Base-by-base conservation (phyloP, 2,113 vertebrate genomes). In the Recurvirostra avosetta region DNA sequence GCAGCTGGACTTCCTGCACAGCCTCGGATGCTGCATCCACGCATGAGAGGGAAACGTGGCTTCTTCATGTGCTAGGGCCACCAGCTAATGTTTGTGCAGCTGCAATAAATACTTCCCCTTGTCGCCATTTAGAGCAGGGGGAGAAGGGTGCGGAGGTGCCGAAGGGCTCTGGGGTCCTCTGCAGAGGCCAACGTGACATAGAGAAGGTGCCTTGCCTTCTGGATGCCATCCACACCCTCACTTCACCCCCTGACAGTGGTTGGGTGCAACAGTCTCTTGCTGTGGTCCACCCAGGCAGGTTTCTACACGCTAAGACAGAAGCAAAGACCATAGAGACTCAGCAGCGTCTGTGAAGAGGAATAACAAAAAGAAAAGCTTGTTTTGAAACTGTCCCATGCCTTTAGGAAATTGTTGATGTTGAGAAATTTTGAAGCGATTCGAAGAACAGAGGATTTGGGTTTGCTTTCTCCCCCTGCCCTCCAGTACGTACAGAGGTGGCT, bases 401-500 rank as follows among this genome's bases (percentile, higher is more conserved):
- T 53, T 87, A 65, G 61, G 85, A 85, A 73, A 59, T 34, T 9
- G 29, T 4, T n/a, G 53, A 45, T 62, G 23, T 9, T 40, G 43
- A 36, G 63, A 73, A 34, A 32, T 65, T 21, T 22, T 27, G 36
- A 82, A 85, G 67, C 2, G 5, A 79, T 86, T 72, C 49, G 20
- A 30, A 30, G 62, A 75, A 15, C 59, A 55, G 52, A 56, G 53
- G 45, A 40, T 68, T 56, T 86, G 34, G 12, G 34, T 56, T 82
- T 84, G 40, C 34, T 59, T 43, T 49, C 12, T 55, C 7, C 40
- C 32, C 22, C 41, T 71, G 61, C 65, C n/a, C 59, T 23, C 16
- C 2, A 1, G 50, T n/a, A 8, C 0, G 0, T n/a, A 1, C 0
- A 2, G 76, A 75, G 27, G n/a, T 36, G 63, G n/a, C 74, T 55